Conservation (phyloP, 2,888 invertebrate species). For the Nebria brevicollis region DNA sequence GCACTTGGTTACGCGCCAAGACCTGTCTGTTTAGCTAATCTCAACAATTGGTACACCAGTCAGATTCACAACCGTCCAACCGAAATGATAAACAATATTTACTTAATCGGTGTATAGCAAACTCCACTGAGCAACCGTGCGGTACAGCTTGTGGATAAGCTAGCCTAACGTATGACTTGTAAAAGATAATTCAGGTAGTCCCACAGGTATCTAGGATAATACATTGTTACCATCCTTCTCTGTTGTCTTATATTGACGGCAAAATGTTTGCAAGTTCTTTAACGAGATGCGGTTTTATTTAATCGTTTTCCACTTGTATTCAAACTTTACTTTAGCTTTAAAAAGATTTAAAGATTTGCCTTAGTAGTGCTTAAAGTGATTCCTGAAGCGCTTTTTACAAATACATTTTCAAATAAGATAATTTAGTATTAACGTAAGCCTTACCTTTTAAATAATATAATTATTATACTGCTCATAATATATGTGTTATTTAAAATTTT, state of each 20-base stretch:
- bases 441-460: no score
- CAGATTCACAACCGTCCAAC: conserved; percentile 16
- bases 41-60: conserved; percentile 38
- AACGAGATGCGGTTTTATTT: background rate
- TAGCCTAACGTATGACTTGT: conserved; percentile 33
- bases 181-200: conserved; percentile 43
- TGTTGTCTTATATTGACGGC: background rate
- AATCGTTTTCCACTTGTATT: background rate
- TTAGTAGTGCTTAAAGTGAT: background rate
- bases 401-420: no score
- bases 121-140: background rate
- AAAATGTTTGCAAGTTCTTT: background rate
- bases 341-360: background rate
- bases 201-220: conserved; percentile 36
- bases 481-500: no score
- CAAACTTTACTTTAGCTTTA: background rate
- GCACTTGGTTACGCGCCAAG: conserved; percentile 28
- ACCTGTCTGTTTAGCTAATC: conserved; percentile 43
- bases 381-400: no score
- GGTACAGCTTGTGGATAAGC: conserved; percentile 23
- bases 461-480: no score
- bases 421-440: no score
- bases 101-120: background rate
- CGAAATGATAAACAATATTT: background rate
- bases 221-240: background rate